Base-by-base conservation (phyloP, 2,113 vertebrate genomes). In the Ammodramus savannarum region DNA sequence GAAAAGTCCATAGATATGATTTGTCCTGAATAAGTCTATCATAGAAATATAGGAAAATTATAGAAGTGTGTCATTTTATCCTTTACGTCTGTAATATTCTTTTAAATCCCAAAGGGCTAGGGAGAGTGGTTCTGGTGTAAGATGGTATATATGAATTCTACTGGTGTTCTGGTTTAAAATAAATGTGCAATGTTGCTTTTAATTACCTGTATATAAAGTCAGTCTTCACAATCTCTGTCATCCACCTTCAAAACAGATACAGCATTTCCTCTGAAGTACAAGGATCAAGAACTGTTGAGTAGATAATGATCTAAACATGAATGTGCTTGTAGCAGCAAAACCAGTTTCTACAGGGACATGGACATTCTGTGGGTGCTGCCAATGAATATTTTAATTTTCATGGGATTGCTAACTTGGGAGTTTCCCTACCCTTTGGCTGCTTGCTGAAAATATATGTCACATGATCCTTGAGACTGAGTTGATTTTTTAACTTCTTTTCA, bases 221-320 rank as follows among this genome's bases (percentile, higher is more conserved):
- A 65, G 16, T 38, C 23, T 73, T 58, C 36, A 78, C 32, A 78
- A 73, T 85, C 38, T 89, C 38, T 84, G 44, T 44, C 41, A 66
- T 59, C 38, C 49, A 73, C 52, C 32, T 94, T 89, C 63, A 49
- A 73, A 91, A 65, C 26, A 79, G 36, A 82, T 34, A 29, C 0
- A 20, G 58, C 26, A 61, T 67, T 75, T 62, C 49, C 41, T 82
- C 43, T 76, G 49, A 66, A 75, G 76, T n/a, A 63, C 32, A 85
- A 52, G 32, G 43, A 82, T 77, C 19, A 48, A 84, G 44, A 78
- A 75, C 61, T 83, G 63, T 62, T 87, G 71, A 65, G 85, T 4
- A 91, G 89, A 94, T 88, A 88, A 90, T 67, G 58, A 96, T 91
- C 93, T 87, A 67, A 91, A 82, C 95, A 65, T 95, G 95, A 91